These are phyloP conservation scores for Charina bottae DNA, from an alignment of 2,113 vertebrate genomes.

Conservation along the genomic window DNA sequence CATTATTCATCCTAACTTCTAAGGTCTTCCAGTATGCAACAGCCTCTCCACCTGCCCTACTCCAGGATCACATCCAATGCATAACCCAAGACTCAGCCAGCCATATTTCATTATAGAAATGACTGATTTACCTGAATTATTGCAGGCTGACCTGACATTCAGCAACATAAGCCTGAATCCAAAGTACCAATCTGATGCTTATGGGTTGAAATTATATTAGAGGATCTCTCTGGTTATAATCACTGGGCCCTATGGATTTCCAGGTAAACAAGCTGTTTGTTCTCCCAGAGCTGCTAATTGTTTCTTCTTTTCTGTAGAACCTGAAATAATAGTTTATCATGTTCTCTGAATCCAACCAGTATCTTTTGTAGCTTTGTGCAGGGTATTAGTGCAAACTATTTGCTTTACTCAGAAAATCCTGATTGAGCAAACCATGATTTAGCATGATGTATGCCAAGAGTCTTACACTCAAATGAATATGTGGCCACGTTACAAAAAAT, in stretches of 20 bases:
- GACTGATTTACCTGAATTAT: background rate
- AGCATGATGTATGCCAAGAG: background rate
- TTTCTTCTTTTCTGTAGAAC: background rate
- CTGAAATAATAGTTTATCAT: background rate
- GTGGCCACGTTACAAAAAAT: background rate
- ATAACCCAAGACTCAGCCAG: background rate
- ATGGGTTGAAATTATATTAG: background rate
- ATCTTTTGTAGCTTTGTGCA: background rate
- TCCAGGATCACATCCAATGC: background rate
- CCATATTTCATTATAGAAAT: background rate
- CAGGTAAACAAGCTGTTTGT: background rate
- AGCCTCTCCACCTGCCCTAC: background rate
- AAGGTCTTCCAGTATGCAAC: background rate
- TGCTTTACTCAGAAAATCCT: background rate
- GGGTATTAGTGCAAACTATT: background rate
- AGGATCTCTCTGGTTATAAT: background rate
- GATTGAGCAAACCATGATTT: background rate
- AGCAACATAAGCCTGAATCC: background rate
- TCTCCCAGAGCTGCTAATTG: background rate
- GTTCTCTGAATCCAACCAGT: background rate
- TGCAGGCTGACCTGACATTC: background rate
- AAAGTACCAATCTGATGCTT: background rate
- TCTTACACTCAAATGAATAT: background rate
- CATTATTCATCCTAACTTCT: background rate
- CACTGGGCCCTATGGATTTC: background rate